These are phyloP conservation scores for Liasis olivaceus DNA, from an alignment of 2,797 vertebrate species.

Conservation along the genomic window DNA sequence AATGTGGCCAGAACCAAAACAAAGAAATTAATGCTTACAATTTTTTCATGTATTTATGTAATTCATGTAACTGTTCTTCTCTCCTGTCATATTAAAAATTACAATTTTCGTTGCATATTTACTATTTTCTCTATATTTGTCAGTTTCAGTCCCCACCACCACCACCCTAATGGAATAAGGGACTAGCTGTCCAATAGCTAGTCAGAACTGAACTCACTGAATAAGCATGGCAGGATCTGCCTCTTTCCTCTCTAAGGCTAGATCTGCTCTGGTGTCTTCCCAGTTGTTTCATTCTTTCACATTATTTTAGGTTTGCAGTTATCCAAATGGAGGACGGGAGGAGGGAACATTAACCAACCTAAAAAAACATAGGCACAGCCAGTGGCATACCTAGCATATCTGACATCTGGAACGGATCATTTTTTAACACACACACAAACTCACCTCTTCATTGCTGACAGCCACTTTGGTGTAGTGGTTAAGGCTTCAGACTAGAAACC, in stretches of 20 bases:
- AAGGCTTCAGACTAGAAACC: neutral
- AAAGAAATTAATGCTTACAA: neutral
- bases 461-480: neutral
- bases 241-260: neutral
- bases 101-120: neutral
- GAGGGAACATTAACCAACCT: neutral
- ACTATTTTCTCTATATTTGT: neutral
- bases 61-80: neutral
- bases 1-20: neutral
- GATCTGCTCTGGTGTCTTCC: neutral
- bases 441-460: neutral
- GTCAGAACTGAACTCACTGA: neutral
- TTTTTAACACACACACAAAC: neutral
- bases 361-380: neutral
- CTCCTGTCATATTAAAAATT: neutral
- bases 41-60: neutral
- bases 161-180: neutral
- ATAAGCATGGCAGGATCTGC: neutral
- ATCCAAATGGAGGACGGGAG: neutral
- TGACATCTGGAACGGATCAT: neutral
- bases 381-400: neutral
- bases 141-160: neutral
- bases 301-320: neutral
- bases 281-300: neutral
- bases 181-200: neutral